Evolutionary conservation across 2,113 vertebrate genomes (phyloP), one percentile per base, ranked within the genome.

Genomic region (Australoheros scitulus): DNA sequence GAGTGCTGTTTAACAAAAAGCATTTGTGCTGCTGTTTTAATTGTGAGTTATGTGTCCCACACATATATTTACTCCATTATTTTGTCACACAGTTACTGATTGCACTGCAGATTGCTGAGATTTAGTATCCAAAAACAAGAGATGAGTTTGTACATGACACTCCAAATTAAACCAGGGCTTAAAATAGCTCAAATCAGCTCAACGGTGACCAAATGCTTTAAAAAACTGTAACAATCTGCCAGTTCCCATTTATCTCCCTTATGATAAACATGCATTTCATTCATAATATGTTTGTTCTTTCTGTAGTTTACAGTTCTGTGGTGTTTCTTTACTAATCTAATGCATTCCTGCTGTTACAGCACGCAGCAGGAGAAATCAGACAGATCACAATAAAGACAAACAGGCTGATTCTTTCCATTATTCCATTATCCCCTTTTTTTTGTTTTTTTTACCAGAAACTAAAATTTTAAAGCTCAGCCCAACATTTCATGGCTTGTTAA

Each of bases 401-500:
- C 26, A 52, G 26, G 68, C 32, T 72, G 68, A 55, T 18, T 11
- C 52, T 13, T 72, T 17, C 3, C 17, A 8, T 72, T 32, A 29
- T 32, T 57, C 10, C 74, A n/a, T n/a, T n/a, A n/a, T n/a, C n/a
- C n/a, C n/a, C n/a, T n/a, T n/a, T n/a, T n/a, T n/a, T n/a, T n/a
- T n/a, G n/a, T n/a, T 55, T 38, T 13, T 17, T 68, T 72, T 34
- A 3, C 6, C 43, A 60, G 7, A 68, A 76, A 82, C 14, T 2
- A 18, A 6, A 41, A 50, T 68, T 76, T 52, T 77, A 32, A 68
- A 86, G 52, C 36, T 70, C 17, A 55, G 55, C 61, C 82, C 61
- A 77, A 26, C 65, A 70, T 82, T 87, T 91, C 74, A 78, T 57
- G 60, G 74, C 77, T 79, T 81, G 65, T 86, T 79, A 65, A 65